Base-by-base conservation (phyloP, 2,113 vertebrate genomes). In the Lepus europaeus region DNA sequence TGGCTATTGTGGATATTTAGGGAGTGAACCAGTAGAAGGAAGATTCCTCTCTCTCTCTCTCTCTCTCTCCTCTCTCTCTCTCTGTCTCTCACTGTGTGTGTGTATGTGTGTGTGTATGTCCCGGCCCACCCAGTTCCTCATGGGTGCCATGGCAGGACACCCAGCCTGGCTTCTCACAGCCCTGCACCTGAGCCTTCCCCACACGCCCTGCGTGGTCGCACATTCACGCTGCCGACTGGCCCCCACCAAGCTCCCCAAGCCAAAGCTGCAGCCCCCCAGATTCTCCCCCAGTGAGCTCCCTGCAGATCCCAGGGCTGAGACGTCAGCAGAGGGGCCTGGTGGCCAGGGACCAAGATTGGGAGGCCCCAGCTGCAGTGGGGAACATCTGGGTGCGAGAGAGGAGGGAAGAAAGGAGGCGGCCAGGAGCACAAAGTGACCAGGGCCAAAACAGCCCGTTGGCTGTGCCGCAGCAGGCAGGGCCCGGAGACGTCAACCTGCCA, bases 401-500 rank as follows among this genome's bases (percentile, higher is more conserved):
- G 29, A n/a, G 16, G 76, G 51, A 59, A 29, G 4, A 1, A 22
- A 36, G n/a, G 53, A 20, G 12, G 23, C 1, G 0, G 81, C 2
- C 31, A 31, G 53, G 56, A 53, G 29, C 0, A 14, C 64, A 27
- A 16, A 82, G 81, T 63, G 63, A 81, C 49, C 78, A 23, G 19
- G 56, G 33, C 45, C 82, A 29, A 23, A 76, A n/a, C 0, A 45
- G 69, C 61, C 49, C 36, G 3, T 70, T 61, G 12, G 29, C 53
- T 9, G 59, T 64, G 53, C 77, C 12, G 72, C 31, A 80, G 84
- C 29, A 51, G 1, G n/a, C 64, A 5, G 68, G 73, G 87, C 87
- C 89, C 13, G 45, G 89, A 95, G 90, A 96, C 89, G 49, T 80
- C 13, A 83, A 89, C 83, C 89, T 91, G 95, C 95, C 85, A 84